Evolutionary conservation across 2,888 invertebrate species (phyloP), one percentile per base, ranked within the genome.

Genomic region (Alsophila aescularia): DNA sequence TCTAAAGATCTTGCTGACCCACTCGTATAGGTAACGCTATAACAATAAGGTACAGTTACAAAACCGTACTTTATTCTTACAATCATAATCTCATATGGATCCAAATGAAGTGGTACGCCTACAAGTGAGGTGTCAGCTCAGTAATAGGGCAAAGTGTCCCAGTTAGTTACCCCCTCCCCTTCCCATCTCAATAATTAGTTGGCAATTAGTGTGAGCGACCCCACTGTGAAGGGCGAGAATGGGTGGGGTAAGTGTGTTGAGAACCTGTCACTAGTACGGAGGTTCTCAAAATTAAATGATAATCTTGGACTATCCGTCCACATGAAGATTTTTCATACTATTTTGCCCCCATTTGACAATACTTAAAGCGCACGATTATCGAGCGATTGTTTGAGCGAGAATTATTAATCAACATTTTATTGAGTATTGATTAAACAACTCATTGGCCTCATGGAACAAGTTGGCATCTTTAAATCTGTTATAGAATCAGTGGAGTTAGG

Each of bases 131-230:
- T 60, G 56, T 62, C 58, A 56, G 41, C 40, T 51, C 49, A 52
- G 52, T 62, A 53, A 53, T 57, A 49, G 31, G 44, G 49, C 35
- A 51, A 48, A 62, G 52, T 62, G 58, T 34, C 39, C 40, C 24
- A 50, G 47, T 58, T 52, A 56, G 52, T 53, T 48, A 48, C 24
- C 44, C 48, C n/a, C 47, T 9, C 39, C 41, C 40, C 41, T 27
- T 40, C 58, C 29, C 65, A 47, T 57, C 51, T 53, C 61, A 57
- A 65, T 70, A 69, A 71, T 71, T 73, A 69, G 67, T 66, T 64
- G 36, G 60, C 64, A 69, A 69, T 70, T 71, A 70, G 64, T 51
- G 64, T 48, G 64, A 54, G 59, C 59, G 64, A 58, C 55, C 56
- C 41, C 52, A 54, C 60, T 52, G 49, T 43, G 49, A 34, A 40